phyloP scores from a whole-genome alignment of 2,888 invertebrate species.

The Octonoba sinensis region DNA sequence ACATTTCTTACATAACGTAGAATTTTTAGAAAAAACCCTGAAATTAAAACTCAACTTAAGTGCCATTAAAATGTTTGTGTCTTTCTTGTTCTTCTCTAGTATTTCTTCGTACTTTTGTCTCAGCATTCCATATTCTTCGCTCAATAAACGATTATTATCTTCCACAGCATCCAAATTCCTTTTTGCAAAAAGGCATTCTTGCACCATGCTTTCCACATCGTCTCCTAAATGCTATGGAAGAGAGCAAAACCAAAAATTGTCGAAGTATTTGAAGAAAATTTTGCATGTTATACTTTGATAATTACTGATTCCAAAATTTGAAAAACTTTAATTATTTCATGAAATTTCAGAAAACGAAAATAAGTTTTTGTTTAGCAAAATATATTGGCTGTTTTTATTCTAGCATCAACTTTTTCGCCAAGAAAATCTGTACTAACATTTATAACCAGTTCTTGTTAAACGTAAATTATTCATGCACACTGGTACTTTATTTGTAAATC shows the following conservation, averaged over 20 bases:
- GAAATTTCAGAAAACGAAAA: too few relatives aligned
- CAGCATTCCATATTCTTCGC: neutral
- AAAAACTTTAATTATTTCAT: too few relatives aligned
- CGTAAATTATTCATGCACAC: too few relatives aligned
- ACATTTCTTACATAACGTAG: neutral
- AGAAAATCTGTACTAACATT: too few relatives aligned
- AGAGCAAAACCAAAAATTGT: neutral
- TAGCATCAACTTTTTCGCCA: too few relatives aligned
- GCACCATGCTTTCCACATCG: slow-evolving; percentile 5
- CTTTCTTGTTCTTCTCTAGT: slow-evolving; percentile 18
- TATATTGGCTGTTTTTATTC: too few relatives aligned
- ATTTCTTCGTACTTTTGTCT: slow-evolving; percentile 19
- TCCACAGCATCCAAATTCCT: slow-evolving; percentile 6
- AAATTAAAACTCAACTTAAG: slow-evolving; percentile 17
- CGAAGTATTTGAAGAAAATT: neutral
- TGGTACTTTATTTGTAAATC: too few relatives aligned
- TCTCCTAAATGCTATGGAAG: neutral
- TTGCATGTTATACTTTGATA: too few relatives aligned
- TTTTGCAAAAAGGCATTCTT: slow-evolving; percentile 15
- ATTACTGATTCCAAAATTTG: too few relatives aligned
- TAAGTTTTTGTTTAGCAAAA: too few relatives aligned
- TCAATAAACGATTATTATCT: slow-evolving; percentile 5
- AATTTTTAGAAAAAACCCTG: neutral
- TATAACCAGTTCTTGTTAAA: too few relatives aligned
- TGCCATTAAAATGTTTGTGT: slow-evolving; percentile 6